A percentile compares a stretch with the other conserved stretches of the same genome.
These are phyloP conservation scores for Chaunax sp. DNA, from an alignment of 2,797 vertebrate species.

Conservation along the genomic window DNA sequence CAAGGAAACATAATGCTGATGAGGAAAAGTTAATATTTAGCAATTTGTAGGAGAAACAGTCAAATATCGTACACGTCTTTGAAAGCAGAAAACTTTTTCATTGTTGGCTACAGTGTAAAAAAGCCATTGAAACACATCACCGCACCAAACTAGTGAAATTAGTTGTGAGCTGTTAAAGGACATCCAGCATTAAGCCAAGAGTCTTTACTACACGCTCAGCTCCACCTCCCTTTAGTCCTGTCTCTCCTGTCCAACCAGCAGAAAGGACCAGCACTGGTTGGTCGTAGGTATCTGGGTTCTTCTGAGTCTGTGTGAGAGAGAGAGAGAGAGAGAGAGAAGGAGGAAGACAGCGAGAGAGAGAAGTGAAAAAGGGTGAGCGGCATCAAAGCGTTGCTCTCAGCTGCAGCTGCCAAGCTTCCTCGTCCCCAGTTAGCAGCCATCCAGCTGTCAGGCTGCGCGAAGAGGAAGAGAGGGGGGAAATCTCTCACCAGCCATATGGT, in stretches of 20 bases:
- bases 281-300: constrained; percentile 35
- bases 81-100: constrained; percentile 23
- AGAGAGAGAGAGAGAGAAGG: constrained; percentile 16
- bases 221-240: background rate
- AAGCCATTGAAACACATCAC: background rate
- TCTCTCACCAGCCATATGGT: constrained; percentile 97
- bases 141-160: background rate
- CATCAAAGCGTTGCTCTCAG: constrained; percentile 89
- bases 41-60: too few relatives aligned
- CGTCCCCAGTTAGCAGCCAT: constrained; percentile 89
- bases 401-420: constrained; percentile 92
- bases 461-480: constrained; percentile 88
- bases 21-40: too few relatives aligned
- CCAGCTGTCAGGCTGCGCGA: constrained; percentile 88
- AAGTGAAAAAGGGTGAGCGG: constrained; percentile 80
- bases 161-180: background rate
- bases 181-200: background rate
- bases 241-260: constrained; percentile 81
- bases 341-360: constrained; percentile 47
- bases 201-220: background rate
- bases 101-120: background rate
- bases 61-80: background rate
- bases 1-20: too few relatives aligned
- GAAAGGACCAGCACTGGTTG: constrained; percentile 83
- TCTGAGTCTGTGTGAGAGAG: constrained; percentile 16